Evolutionary conservation across 2,113 vertebrate species (phyloP), one percentile per base, ranked within the genome.

Genomic region (Daboia siamensis): DNA sequence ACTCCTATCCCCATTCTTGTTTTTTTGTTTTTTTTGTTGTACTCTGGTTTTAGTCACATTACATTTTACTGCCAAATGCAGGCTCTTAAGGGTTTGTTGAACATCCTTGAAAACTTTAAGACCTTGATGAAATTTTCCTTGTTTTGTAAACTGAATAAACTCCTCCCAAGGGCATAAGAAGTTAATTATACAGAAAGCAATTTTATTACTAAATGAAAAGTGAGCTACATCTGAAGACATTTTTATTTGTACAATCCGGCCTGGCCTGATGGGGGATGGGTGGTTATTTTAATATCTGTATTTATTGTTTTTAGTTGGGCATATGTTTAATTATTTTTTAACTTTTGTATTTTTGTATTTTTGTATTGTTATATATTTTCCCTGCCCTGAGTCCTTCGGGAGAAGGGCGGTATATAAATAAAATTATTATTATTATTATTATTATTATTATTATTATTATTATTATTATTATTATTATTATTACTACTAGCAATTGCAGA

Each of bases 141-240:
- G 39, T 51, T 84, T 93, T 61, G 46, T 74, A 91, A 88, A 80
- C 17, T 21, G 8, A 33, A 95, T 26, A 90, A 20, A 61, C 85
- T 8, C 88, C 48, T 88, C 90, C 87, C 26, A 80, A 88, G 90
- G 92, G 29, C 10, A 90, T 90, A 23, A 61, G 92, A 61, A 5
- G 4, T 3, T 91, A 92, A 92, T 86, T 33, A 54, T 87, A 90
- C 84, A 87, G 13, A 48, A 4, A 92, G 89, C 64, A 89, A 33
- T 9, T 54, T 3, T 91, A 89, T 91, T 5, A 90, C 3, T 84
- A 56, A 90, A 85, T 52, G 91, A 89, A 59, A 57, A 84, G 26
- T 48, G 85, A 86, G 51, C 8, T 80, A 59, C 1, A 11, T 44
- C n/a, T n/a, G n/a, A n/a, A n/a, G n/a, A n/a, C n/a, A n/a, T n/a